Base-by-base conservation (phyloP, 2,888 invertebrate species). In the Lasiommata megera region DNA sequence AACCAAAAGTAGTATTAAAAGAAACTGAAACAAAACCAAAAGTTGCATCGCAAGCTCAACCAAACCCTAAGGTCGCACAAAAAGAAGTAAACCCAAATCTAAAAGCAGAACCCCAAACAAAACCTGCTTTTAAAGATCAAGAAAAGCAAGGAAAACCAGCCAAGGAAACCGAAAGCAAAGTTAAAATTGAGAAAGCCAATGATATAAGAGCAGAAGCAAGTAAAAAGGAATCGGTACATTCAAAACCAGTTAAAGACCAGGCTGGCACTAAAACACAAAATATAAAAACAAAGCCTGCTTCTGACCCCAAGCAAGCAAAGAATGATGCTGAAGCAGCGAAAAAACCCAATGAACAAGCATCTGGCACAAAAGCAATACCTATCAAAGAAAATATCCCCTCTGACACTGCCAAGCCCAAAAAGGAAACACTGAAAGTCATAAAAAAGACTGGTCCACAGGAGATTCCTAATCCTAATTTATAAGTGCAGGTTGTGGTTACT, bases 371-470 rank as follows among this genome's bases (percentile, higher is more conserved):
- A 61, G 71, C 78, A 64, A 88, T 84, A 56, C 93, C 93, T 3
- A 90, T 93, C 9, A 81, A 79, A 56, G 93, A 93, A 71, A 82
- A 91, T 47, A 92, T 93, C 59, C 84, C 86, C 1, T 82, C 85
- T 0, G 93, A 93, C 67, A 92, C 92, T 0, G 76, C 79, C 16
- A 91, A 92, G 55, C 93, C 93, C 0, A 77, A 77, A 65, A 84
- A 86, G 59, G 91, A 92, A 64, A 92, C 86, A 48, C 82, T 93
- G 23, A 93, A 93, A 79, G 92, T 93, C 2, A 93, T 93, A 57
- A 93, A 89, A 69, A 93, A 91, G 68, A 91, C 84, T 58, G 93
- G 93, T 8, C 91, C 91, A 1, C 73, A 81, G 17, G 91, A 89
- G 67, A 91, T 91, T 16, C 90, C 88, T 44, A 79, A 83, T 63